Percentiles rank a stretch among this genome's conserved stretches.
phyloP scores from a whole-genome alignment of 2,797 vertebrate genomes.

The Cryptoblepharus egeriae region DNA sequence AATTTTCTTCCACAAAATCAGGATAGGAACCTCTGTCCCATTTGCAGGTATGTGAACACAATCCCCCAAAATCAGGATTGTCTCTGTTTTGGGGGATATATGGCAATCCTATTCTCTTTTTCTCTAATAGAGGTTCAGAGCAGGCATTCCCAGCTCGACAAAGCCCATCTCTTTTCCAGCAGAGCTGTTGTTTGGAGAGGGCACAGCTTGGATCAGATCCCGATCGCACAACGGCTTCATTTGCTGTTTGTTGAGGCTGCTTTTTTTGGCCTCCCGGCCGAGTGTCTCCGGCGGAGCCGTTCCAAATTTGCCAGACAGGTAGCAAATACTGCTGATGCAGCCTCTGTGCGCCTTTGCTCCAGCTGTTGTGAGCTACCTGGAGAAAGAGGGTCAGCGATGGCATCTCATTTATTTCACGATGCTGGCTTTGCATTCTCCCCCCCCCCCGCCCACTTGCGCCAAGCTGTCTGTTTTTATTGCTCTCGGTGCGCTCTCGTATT shows the following conservation, averaged over 20 bases:
- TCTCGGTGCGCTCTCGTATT: conserved; percentile 51
- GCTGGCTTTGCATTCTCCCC: conserved; percentile 60
- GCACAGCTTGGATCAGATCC: conserved; percentile 35
- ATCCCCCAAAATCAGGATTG: no score
- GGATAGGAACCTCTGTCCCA: no score
- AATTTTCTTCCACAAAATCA: no score
- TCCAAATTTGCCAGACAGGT: conserved; percentile 45
- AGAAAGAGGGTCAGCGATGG: conserved; percentile 60
- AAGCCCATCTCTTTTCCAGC: background rate
- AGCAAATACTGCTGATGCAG: conserved; percentile 65
- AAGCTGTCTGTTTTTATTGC: conserved; percentile 53
- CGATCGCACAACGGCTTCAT: no score
- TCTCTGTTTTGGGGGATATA: no score
- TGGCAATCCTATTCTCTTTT: no score
- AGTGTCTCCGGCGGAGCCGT: conserved; percentile 23
- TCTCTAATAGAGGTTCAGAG: background rate
- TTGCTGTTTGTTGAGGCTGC: no score
- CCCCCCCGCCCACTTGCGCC: conserved; percentile 42
- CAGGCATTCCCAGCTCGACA: background rate
- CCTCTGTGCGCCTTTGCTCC: conserved; percentile 47
- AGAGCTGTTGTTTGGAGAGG: conserved; percentile 13
- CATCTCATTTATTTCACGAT: conserved; percentile 67
- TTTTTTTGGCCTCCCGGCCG: background rate
- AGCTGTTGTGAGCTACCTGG: conserved; percentile 63
- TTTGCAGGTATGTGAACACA: no score